A percentile compares a stretch with the other conserved stretches of the same genome.
Evolutionary conservation across 2,797 vertebrate genomes (phyloP).

Genomic region (Macrochelys suwanniensis): DNA sequence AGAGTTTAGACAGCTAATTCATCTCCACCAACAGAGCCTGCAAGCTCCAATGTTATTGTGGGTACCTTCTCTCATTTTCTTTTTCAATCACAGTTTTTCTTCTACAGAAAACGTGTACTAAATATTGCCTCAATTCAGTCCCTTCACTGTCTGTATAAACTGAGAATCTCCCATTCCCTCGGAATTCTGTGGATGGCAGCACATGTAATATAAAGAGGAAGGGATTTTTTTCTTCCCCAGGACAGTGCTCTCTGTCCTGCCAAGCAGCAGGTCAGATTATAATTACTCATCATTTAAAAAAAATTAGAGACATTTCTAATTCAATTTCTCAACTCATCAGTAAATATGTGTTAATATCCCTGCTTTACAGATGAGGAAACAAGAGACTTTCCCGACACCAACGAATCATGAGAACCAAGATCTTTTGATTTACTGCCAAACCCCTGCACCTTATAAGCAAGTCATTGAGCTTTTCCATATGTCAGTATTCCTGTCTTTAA

Average conservation of each 20-base stretch:
- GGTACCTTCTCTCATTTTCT: fast-evolving
- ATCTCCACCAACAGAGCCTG: background rate
- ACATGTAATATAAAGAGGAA: too few relatives aligned
- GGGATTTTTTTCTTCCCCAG: fast-evolving
- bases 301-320: background rate
- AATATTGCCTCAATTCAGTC: background rate
- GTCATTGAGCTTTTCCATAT: background rate
- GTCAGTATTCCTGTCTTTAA: fast-evolving
- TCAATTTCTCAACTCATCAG: background rate
- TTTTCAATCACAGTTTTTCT: slow-evolving; percentile 8
- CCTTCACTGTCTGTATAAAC: background rate
- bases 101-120: background rate
- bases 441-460: background rate
- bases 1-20: slow-evolving; percentile 12
- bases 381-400: background rate
- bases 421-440: background rate
- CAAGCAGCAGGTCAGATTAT: background rate
- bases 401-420: background rate
- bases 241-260: background rate
- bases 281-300: background rate
- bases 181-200: background rate
- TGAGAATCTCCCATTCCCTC: background rate
- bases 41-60: background rate
- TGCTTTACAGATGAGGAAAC: background rate
- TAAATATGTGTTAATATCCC: background rate